Evolutionary conservation across 2,888 invertebrate genomes (phyloP).

Genomic region (Sesamia inferens): DNA sequence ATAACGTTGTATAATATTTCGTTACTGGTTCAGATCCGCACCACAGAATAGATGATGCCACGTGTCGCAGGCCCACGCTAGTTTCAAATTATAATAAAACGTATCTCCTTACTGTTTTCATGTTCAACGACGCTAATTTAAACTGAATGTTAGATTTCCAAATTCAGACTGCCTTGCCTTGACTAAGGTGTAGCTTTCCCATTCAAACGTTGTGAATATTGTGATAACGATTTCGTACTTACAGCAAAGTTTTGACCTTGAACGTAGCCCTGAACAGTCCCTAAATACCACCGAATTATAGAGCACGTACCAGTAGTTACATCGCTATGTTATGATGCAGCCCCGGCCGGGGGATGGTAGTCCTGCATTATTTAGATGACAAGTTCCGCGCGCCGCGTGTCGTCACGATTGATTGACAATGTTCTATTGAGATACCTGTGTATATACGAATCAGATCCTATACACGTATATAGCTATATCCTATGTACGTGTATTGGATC

Average conservation of each 20-base stretch:
- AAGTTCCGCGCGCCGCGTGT: slow-evolving; percentile 39
- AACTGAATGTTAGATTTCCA: slow-evolving; percentile 46
- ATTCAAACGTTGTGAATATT: not conserved
- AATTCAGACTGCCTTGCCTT: not conserved
- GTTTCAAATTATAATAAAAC: slow-evolving; percentile 63
- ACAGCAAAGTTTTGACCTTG: not conserved
- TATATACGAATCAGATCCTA: not conserved
- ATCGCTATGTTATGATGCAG: slow-evolving; percentile 41
- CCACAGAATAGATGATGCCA: slow-evolving; percentile 48
- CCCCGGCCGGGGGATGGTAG: slow-evolving; percentile 6
- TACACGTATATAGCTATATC: not conserved
- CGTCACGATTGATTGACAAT: slow-evolving; percentile 59
- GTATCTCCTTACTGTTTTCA: slow-evolving; percentile 49
- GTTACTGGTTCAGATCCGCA: slow-evolving; percentile 12
- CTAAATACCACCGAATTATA: not conserved
- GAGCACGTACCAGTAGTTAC: slow-evolving; percentile 35
- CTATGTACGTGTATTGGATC: not conserved
- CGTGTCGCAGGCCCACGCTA: slow-evolving; percentile 46
- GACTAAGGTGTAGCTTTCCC: not conserved
- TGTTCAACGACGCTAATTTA: slow-evolving; percentile 53
- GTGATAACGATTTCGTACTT: not conserved
- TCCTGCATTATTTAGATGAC: slow-evolving; percentile 65
- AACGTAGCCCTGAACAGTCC: not conserved
- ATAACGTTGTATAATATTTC: too few relatives aligned
- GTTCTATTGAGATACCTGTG: slow-evolving; percentile 39